Conservation (phyloP, 2,888 invertebrate genomes). For the Dione juno region DNA sequence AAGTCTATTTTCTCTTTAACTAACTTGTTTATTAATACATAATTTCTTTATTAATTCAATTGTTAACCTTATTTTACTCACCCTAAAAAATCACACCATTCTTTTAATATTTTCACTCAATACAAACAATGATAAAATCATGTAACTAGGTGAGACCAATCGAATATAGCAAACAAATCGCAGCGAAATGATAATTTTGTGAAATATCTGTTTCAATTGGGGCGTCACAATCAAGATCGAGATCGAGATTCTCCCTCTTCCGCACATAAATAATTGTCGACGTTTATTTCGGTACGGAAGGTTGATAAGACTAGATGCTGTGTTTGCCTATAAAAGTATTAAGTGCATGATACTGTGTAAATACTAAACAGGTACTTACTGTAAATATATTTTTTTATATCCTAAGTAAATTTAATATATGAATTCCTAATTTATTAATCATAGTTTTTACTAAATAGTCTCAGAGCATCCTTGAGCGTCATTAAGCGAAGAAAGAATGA, state of each 20-base stretch:
- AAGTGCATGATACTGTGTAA: conserved; percentile 4
- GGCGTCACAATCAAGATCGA: conserved; percentile 62
- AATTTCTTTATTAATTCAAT: no score
- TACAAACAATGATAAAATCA: conserved; percentile 34
- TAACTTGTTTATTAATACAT: no score
- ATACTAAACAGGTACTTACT: not conserved
- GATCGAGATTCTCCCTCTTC: conserved; percentile 64
- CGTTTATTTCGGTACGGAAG: conserved; percentile 79
- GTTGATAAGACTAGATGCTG: conserved; percentile 63
- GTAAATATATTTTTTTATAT: no score
- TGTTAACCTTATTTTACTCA: not conserved
- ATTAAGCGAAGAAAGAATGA: no score
- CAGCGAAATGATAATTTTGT: conserved; percentile 69
- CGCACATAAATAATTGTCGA: conserved; percentile 75
- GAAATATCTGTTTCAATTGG: conserved; percentile 72
- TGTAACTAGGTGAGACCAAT: conserved; percentile 55
- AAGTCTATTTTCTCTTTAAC: no score
- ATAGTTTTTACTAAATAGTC: no score
- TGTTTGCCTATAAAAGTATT: conserved; percentile 29
- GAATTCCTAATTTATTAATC: no score
- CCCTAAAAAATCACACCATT: not conserved
- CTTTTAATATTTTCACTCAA: conserved; percentile 12
- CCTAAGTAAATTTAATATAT: no score
- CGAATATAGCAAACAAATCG: conserved; percentile 68
- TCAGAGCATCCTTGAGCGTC: no score